Conservation (phyloP, 2,797 vertebrate species). For the Hoplostethus atlanticus region DNA sequence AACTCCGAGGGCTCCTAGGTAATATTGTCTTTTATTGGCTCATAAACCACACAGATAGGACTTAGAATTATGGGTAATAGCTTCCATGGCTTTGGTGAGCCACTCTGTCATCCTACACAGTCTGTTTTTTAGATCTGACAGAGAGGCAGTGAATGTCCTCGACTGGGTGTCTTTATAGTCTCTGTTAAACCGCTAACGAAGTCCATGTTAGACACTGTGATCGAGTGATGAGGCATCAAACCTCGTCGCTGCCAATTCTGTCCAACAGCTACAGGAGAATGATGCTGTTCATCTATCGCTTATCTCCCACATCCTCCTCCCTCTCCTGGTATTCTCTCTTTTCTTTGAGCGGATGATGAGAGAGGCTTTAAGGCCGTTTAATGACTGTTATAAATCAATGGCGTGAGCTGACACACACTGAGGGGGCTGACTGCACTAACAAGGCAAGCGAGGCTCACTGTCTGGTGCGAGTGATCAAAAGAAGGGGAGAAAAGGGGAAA, state of each 20-base stretch:
- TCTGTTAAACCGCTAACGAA: constrained; percentile 41
- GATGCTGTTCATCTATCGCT: background rate
- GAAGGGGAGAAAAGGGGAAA: background rate
- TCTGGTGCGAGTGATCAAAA: background rate
- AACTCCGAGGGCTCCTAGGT: constrained; percentile 23
- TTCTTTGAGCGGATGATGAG: constrained; percentile 28
- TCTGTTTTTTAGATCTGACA: constrained; percentile 31
- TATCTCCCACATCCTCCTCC: background rate
- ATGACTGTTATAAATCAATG: constrained; percentile 31
- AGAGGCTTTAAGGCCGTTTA: constrained; percentile 34
- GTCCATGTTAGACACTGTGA: constrained; percentile 39
- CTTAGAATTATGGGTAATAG: constrained; percentile 37
- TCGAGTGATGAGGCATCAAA: constrained; percentile 37
- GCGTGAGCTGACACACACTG: constrained; percentile 1
- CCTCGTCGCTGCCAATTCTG: background rate
- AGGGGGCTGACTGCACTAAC: constrained; percentile 9
- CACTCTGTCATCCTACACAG: constrained; percentile 35
- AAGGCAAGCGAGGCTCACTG: background rate
- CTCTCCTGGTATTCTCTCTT: background rate
- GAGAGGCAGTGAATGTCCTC: constrained; percentile 33
- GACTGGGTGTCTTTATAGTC: constrained; percentile 31
- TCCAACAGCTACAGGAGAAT: background rate
- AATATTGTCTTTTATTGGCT: constrained; percentile 37
- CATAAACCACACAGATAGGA: constrained; percentile 44
- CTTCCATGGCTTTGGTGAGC: constrained; percentile 34